These are phyloP conservation scores for Megaceryle maxima DNA, from an alignment of 2,113 vertebrate species.

Conservation along the genomic window DNA sequence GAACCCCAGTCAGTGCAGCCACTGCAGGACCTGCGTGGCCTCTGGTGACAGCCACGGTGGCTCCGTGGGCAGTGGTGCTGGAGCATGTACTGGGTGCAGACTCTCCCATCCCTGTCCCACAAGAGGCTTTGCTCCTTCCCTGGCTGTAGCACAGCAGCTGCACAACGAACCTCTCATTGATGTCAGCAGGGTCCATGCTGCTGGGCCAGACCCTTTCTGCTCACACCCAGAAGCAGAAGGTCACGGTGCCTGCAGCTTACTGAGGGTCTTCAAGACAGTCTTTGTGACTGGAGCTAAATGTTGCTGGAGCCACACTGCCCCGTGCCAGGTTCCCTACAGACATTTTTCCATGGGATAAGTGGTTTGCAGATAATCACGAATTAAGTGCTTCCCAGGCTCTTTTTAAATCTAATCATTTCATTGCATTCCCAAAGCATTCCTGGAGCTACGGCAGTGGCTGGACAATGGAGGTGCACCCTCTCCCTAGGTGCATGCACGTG, in stretches of 20 bases:
- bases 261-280: background rate
- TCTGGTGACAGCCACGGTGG: background rate
- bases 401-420: background rate
- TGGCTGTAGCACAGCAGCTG: background rate
- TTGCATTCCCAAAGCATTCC: background rate
- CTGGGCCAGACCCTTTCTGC: background rate
- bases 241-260: background rate
- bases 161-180: rapidly evolving
- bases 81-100: rapidly evolving
- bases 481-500: rapidly evolving
- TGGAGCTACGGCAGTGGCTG: rapidly evolving
- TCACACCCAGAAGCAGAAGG: background rate
- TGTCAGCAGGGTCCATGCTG: background rate
- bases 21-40: rapidly evolving
- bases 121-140: background rate
- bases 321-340: background rate
- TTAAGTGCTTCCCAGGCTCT: background rate
- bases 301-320: background rate
- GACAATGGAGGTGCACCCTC: background rate
- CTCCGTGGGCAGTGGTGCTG: rapidly evolving
- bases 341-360: background rate
- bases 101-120: background rate
- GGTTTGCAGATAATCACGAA: background rate
- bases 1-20: background rate
- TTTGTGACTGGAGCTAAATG: rapidly evolving